Conservation (phyloP, 2,113 vertebrate genomes). For the Eolophus roseicapilla region DNA sequence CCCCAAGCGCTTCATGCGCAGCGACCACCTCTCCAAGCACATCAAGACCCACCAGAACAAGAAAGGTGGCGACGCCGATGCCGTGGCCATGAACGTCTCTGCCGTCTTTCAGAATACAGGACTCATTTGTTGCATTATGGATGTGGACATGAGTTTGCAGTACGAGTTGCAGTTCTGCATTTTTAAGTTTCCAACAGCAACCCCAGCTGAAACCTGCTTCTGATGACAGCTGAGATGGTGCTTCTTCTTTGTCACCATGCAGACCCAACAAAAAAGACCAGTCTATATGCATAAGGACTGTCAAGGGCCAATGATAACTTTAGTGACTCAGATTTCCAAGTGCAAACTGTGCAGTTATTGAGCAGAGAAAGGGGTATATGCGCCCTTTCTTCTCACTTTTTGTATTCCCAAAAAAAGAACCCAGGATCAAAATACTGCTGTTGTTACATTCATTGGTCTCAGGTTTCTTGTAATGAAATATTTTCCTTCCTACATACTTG, state of each 20-base stretch:
- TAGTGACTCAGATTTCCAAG: neutral
- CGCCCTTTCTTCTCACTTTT: neutral
- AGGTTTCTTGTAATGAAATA: neutral
- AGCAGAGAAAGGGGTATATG: neutral
- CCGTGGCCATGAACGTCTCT: slow-evolving; percentile 72
- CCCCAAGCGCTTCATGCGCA: slow-evolving; percentile 97
- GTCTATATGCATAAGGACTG: neutral
- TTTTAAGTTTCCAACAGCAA: neutral
- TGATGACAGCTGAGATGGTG: neutral
- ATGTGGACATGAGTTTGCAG: neutral
- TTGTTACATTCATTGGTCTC: neutral
- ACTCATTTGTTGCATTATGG: neutral
- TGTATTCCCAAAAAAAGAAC: neutral
- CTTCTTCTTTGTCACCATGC: neutral
- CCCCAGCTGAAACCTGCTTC: neutral
- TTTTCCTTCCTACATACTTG: neutral
- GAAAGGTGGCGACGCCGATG: slow-evolving; percentile 72
- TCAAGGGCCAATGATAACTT: neutral
- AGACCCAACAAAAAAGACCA: neutral
- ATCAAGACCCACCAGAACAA: slow-evolving; percentile 97
- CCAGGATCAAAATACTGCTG: neutral
- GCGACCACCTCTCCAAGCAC: slow-evolving; percentile 97
- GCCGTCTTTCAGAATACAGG: slow-evolving; percentile 23
- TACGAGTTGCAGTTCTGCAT: neutral
- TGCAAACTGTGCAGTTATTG: neutral